These are phyloP conservation scores for Apodemia hepburni DNA, from an alignment of 2,888 invertebrate genomes.

Conservation along the genomic window DNA sequence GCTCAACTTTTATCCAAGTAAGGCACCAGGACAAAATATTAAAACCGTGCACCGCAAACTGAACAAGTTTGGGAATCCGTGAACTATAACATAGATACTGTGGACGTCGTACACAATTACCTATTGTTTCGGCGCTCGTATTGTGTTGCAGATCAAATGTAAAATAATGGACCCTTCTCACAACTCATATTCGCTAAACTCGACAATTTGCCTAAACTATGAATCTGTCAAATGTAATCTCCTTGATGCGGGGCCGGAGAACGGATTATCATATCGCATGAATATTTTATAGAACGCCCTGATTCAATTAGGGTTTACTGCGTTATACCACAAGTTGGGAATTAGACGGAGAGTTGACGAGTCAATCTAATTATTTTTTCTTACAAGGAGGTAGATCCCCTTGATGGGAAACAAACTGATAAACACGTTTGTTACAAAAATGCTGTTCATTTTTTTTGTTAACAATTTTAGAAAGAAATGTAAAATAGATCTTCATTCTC, in stretches of 20 bases:
- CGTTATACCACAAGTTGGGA: conserved; percentile 66
- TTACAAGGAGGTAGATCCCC: background rate
- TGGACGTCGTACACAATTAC: background rate
- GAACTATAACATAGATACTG: background rate
- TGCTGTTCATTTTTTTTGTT: background rate
- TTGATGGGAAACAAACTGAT: conserved; percentile 1
- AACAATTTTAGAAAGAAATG: too few relatives aligned
- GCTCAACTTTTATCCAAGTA: too few relatives aligned
- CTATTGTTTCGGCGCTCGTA: conserved; percentile 11
- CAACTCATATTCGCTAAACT: conserved; percentile 13
- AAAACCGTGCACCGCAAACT: too few relatives aligned
- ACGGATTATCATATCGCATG: conserved; percentile 73
- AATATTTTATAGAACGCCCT: conserved; percentile 70
- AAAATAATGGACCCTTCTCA: conserved; percentile 13
- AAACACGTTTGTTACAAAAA: background rate
- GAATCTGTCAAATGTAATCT: conserved; percentile 36
- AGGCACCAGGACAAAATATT: too few relatives aligned
- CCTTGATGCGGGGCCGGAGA: conserved; percentile 9
- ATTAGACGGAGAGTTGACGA: conserved; percentile 12
- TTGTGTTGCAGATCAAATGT: conserved; percentile 6
- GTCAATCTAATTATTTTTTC: conserved; percentile 12
- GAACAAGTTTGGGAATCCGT: too few relatives aligned
- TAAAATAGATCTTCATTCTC: too few relatives aligned
- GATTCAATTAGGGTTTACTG: conserved; percentile 71
- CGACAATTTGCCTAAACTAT: conserved; percentile 38